Evolutionary conservation across 2,113 vertebrate genomes (phyloP).

Genomic region (Pyxicephalus adspersus): DNA sequence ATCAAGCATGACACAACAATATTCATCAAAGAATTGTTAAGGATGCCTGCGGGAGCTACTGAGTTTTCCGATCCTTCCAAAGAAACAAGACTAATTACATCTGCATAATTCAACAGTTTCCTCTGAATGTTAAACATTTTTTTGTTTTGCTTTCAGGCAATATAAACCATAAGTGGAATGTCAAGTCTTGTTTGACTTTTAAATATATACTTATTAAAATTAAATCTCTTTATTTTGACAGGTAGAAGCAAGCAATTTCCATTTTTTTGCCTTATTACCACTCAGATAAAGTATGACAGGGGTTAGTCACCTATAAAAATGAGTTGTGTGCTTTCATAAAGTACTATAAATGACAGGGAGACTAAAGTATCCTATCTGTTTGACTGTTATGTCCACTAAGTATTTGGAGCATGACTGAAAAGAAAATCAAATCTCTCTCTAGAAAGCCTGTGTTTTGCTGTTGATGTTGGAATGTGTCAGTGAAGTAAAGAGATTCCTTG

Average conservation of each 20-base stretch:
- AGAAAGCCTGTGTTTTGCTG: too few relatives aligned
- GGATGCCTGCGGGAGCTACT: slow-evolving; percentile 61
- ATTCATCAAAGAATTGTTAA: slow-evolving; percentile 69
- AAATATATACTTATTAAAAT: slow-evolving; percentile 51
- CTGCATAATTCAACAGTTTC: slow-evolving; percentile 60
- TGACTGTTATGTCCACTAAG: too few relatives aligned
- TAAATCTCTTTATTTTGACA: slow-evolving; percentile 27
- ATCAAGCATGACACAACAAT: slow-evolving; percentile 63
- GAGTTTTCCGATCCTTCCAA: slow-evolving; percentile 63
- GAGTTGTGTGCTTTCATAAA: too few relatives aligned
- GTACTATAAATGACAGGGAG: too few relatives aligned
- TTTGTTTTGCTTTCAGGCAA: slow-evolving; percentile 37
- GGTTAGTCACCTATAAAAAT: slow-evolving; percentile 5
- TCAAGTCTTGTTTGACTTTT: slow-evolving; percentile 53
- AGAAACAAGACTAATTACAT: slow-evolving; percentile 69
- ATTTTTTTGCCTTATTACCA: slow-evolving; percentile 5
- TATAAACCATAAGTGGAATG: slow-evolving; percentile 38
- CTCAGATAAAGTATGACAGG: slow-evolving; percentile 5
- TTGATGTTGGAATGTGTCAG: too few relatives aligned
- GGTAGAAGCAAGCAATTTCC: slow-evolving; percentile 4
- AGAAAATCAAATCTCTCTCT: too few relatives aligned
- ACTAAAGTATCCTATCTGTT: too few relatives aligned
- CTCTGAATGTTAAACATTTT: slow-evolving; percentile 40
- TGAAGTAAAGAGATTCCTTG: too few relatives aligned
- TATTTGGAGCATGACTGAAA: too few relatives aligned